These are phyloP conservation scores for Andrena minutula DNA, from an alignment of 2,888 invertebrate species.

Conservation along the genomic window DNA sequence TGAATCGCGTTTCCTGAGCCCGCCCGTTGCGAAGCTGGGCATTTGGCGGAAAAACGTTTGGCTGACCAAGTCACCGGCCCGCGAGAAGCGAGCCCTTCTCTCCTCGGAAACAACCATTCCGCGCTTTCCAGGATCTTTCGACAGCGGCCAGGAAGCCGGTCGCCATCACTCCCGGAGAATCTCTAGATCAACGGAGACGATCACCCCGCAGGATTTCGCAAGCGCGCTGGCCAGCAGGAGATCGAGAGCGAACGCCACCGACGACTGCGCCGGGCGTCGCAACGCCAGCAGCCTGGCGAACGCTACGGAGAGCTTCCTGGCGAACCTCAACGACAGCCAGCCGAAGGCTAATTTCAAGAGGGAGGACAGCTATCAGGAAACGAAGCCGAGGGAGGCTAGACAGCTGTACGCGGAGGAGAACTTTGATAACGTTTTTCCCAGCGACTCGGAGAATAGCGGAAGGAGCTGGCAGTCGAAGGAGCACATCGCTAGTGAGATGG, in stretches of 20 bases:
- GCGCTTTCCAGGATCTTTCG: constrained; percentile 35
- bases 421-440: constrained; percentile 59
- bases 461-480: constrained; percentile 84
- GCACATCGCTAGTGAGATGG: constrained; percentile 92
- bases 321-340: constrained; percentile 11
- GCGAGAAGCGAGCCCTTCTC: constrained; percentile 48
- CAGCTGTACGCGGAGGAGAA: constrained; percentile 72
- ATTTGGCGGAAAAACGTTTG: constrained; percentile 79
- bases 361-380: constrained; percentile 31
- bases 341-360: constrained; percentile 53
- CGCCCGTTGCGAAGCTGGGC: constrained; percentile 66
- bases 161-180: constrained; percentile 5
- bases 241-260: constrained; percentile 5
- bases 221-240: constrained; percentile 61
- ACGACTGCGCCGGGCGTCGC: constrained; percentile 44
- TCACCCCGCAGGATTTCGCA: constrained; percentile 72
- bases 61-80: constrained; percentile 75
- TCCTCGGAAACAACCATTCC: constrained; percentile 12
- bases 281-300: constrained; percentile 4
- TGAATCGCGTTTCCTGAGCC: constrained; percentile 66
- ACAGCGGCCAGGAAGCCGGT: constrained; percentile 18
- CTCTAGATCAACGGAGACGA: constrained; percentile 60
- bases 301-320: constrained; percentile 3
- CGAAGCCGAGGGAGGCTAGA: constrained; percentile 61
- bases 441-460: constrained; percentile 51